A percentile compares a stretch with the other conserved stretches of the same genome.
Conservation (phyloP, 1,140 invertebrate species). For the Halictus rubicundus region DNA sequence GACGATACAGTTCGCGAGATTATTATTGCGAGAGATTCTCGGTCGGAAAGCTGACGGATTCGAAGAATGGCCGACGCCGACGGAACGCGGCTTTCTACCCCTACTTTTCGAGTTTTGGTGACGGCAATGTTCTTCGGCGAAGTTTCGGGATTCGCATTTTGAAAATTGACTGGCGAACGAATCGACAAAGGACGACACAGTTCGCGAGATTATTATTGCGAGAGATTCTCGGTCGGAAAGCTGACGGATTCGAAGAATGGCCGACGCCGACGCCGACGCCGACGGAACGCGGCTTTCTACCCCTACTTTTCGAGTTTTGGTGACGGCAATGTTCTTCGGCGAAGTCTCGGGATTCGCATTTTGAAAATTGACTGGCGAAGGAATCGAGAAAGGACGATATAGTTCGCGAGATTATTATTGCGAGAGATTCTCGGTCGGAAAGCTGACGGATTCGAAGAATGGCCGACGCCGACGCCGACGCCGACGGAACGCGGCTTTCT, state of each 20-base stretch:
- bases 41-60: background rate
- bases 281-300: slow-evolving; percentile 7
- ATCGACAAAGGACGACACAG: no score
- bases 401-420: no score
- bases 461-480: slow-evolving; percentile 40
- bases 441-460: slow-evolving; percentile 16
- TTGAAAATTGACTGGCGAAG: background rate
- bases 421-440: background rate
- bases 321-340: no score
- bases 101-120: background rate
- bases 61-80: slow-evolving; percentile 42
- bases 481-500: slow-evolving; percentile 14
- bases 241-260: slow-evolving; percentile 24
- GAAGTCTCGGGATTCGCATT: no score
- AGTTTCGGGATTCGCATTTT: no score
- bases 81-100: background rate
- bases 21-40: background rate
- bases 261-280: no score
- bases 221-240: background rate
- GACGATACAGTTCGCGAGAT: no score
- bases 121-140: no score
- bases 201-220: no score
- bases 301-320: background rate
- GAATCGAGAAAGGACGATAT: background rate
- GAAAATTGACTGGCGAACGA: background rate